phyloP scores from a whole-genome alignment of 2,113 vertebrate species.

The Phalacrocorax carbo region DNA sequence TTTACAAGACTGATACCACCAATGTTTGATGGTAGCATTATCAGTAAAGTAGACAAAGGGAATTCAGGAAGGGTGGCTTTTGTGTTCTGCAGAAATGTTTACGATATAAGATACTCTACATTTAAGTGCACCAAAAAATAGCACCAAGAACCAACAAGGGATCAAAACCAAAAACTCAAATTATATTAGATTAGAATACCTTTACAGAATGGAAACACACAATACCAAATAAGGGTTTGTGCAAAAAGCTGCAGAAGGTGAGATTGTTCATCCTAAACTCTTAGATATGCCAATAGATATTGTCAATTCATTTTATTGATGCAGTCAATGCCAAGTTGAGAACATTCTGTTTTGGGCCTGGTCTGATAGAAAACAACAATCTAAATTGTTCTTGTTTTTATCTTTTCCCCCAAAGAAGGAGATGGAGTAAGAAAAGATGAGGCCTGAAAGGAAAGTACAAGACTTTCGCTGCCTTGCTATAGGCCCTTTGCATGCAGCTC shows the following conservation, averaged over 20 bases:
- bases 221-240: not conserved
- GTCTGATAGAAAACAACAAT: not conserved
- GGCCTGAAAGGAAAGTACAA: not conserved
- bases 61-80: not conserved
- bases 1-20: not conserved
- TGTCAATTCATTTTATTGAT: not conserved
- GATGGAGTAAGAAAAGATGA: not conserved
- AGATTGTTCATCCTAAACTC: not conserved
- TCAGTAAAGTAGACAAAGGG: not conserved
- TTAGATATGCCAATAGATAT: not conserved
- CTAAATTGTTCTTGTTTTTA: not conserved
- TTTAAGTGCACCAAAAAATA: not conserved
- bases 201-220: not conserved
- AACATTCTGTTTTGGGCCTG: not conserved
- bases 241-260: not conserved
- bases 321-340: not conserved
- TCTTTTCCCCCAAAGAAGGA: not conserved
- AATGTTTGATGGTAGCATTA: not conserved
- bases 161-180: not conserved
- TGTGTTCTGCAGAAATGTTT: not conserved
- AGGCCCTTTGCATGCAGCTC: not conserved
- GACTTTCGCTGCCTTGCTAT: not conserved
- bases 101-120: not conserved
- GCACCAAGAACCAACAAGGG: not conserved
- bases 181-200: not conserved